Base-by-base conservation (phyloP, 2,888 invertebrate genomes). In the Hesperia comma region DNA sequence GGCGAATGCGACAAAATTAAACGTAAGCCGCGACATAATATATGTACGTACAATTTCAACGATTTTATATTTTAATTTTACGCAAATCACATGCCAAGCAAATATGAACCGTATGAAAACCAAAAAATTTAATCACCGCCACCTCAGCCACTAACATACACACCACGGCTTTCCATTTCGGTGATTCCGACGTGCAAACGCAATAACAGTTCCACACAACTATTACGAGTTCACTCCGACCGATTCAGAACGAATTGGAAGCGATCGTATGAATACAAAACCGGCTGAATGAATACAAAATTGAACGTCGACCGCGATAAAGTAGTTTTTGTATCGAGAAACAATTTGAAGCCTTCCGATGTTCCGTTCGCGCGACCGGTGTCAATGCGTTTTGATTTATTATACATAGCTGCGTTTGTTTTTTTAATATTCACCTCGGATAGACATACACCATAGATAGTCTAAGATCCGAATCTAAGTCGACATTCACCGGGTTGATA, bases 221-320 rank as follows among this genome's bases (percentile, higher is more conserved):
- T 64, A 58, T 64, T 53, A 58, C 51, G 56, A 55, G 41, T 49
- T 57, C 63, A 58, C 63, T 57, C 63, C 61, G 61, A 61, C 49
- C 49, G 49, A 33, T 61, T 51, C 37, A 61, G 33, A 61, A 49
- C 63, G 57, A 64, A 64, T 64, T 37, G 63, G 40, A 58, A 51
- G 64, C 58, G 17, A 58, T 51, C 41, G 64, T 32, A 41, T 53
- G 64, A 64, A 64, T 63, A 63, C 57, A 64, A 57, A 64, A 64
- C 64, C 57, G 43, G 51, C 32, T 32, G 53, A 53, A 53, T 53
- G 53, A 53, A 53, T 64, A 57, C 64, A 53, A 32, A 58, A 64
- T 64, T 64, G 57, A 58, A 64, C 58, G 32, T 41, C 21, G 64
- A 64, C 64, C 64, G 58, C 64, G 51, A 64, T 49, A 63, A 53